Percentiles rank a stretch among this genome's conserved stretches.
Conservation (phyloP, 1,140 invertebrate genomes). For the Drosophila sechellia region DNA sequence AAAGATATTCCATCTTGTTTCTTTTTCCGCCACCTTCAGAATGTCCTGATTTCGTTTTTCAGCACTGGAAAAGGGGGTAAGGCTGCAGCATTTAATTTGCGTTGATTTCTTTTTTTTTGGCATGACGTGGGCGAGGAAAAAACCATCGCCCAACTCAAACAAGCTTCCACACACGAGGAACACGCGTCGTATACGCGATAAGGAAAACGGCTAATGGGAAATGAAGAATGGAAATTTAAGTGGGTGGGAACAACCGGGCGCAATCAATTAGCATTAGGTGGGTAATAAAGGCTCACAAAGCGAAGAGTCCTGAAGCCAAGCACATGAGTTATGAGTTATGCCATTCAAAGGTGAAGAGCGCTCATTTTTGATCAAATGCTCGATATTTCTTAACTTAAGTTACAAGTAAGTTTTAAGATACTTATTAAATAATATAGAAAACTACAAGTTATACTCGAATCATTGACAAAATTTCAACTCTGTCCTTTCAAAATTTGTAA, state of each 20-base stretch:
- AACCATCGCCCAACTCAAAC: constrained; percentile 6
- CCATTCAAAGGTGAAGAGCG: not conserved
- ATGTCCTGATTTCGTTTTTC: constrained; percentile 17
- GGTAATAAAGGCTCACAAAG: constrained; percentile 2
- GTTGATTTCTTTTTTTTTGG: constrained; percentile 29
- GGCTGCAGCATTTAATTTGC: constrained; percentile 35
- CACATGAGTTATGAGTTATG: not conserved
- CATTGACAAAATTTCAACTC: too few species aligned
- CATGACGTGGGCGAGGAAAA: not conserved
- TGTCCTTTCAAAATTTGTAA: too few species aligned
- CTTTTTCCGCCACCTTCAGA: constrained; percentile 13
- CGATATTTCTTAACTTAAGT: too few species aligned
- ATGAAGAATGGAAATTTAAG: constrained; percentile 22
- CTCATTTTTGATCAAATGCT: not conserved
- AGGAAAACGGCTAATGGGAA: constrained; percentile 21
- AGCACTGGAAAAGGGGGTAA: not conserved
- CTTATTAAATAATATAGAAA: too few species aligned
- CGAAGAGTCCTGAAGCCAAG: not conserved
- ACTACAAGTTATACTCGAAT: too few species aligned
- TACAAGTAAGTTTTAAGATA: too few species aligned
- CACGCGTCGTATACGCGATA: constrained; percentile 30
- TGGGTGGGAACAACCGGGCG: constrained; percentile 7
- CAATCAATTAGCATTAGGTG: constrained; percentile 59
- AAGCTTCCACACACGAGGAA: constrained; percentile 13
- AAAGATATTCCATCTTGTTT: constrained; percentile 66